These are phyloP conservation scores for Alsophila aescularia DNA, from an alignment of 2,888 invertebrate genomes.

Conservation along the genomic window DNA sequence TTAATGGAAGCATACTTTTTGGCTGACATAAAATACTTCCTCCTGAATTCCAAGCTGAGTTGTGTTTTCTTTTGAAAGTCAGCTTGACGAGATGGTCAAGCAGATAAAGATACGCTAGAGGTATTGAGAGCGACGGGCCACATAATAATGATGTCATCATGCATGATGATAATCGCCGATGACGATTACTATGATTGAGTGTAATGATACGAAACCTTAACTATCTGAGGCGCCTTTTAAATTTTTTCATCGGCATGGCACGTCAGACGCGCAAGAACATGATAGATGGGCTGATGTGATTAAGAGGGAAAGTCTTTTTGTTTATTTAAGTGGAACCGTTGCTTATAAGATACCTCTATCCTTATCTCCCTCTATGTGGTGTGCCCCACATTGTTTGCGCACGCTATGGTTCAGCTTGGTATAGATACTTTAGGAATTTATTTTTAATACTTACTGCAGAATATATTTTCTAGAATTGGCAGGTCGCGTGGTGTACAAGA, in stretches of 20 bases:
- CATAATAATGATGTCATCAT: slow-evolving; percentile 16
- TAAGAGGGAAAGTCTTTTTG: slow-evolving; percentile 53
- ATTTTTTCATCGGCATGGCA: slow-evolving; percentile 35
- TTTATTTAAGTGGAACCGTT: slow-evolving; percentile 49
- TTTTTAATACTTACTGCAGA: slow-evolving; percentile 44
- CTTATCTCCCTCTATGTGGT: slow-evolving; percentile 54
- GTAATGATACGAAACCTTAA: slow-evolving; percentile 19
- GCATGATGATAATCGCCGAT: slow-evolving; percentile 11
- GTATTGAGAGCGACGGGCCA: slow-evolving; percentile 6
- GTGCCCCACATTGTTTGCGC: slow-evolving; percentile 56
- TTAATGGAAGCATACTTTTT: slow-evolving; percentile 21
- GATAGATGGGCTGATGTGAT: slow-evolving; percentile 50
- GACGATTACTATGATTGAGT: slow-evolving; percentile 27
- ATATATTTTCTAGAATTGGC: slow-evolving; percentile 32
- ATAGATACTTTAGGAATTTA: slow-evolving; percentile 44
- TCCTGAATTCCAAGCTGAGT: slow-evolving; percentile 1
- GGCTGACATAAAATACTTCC: slow-evolving; percentile 9
- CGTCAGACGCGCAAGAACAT: slow-evolving; percentile 40
- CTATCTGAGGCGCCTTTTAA: slow-evolving; percentile 29
- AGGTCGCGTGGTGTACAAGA: slow-evolving; percentile 30
- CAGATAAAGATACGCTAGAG: slow-evolving; percentile 15
- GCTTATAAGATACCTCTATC: slow-evolving; percentile 47
- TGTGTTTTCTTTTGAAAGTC: slow-evolving; percentile 3
- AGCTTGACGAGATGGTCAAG: slow-evolving; percentile 5
- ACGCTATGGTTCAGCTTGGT: slow-evolving; percentile 42